Evolutionary conservation across 2,888 invertebrate species (phyloP), one percentile per base, ranked within the genome.

Genomic region (Onthophagus sagittarius): DNA sequence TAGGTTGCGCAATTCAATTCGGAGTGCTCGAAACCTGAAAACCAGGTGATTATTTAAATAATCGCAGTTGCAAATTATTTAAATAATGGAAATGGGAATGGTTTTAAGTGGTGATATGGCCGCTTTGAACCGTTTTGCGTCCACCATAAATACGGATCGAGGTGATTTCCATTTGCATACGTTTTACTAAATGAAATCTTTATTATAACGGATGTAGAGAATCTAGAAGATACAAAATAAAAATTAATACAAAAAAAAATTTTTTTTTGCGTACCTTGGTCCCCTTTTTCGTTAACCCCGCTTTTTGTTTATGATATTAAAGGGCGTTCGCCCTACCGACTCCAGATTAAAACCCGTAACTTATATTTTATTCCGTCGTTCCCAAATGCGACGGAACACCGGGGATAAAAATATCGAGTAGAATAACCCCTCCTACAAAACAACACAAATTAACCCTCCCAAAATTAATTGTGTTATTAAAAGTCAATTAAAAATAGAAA

Each of bases 321-420:
- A 53, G 80, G 81, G 81, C 81, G 80, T 81, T 83, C 83, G 81
- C 82, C 82, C 82, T 79, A 79, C 82, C 79, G 81, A 81, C 80
- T 80, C 82, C 77, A 85, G 85, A 85, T 85, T 85, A 85, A 85
- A 85, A 85, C 84, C 80, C 85, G 84, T 85, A 85, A 85, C 83
- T 85, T 85, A 85, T 85, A 85, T 85, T 85, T 85, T 84, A 84
- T 84, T 84, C 82, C 80, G 78, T 80, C 23, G 23, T 23, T 23
- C 80, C 82, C 71, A 23, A 23, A 23, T 75, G 76, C 62, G 15
- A 39, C 39, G 67, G 67, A 67, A 67, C 13, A 64, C 15, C 67
- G 63, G 64, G 73, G 13, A 31, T 32, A 31, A 67, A 15, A 67
- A 32, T 32, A 67, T 67, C 67, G 31, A n/a, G 23, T 67, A 32